These are phyloP conservation scores for Xestia rhomboidea DNA, from an alignment of 2,888 invertebrate genomes.

Conservation along the genomic window DNA sequence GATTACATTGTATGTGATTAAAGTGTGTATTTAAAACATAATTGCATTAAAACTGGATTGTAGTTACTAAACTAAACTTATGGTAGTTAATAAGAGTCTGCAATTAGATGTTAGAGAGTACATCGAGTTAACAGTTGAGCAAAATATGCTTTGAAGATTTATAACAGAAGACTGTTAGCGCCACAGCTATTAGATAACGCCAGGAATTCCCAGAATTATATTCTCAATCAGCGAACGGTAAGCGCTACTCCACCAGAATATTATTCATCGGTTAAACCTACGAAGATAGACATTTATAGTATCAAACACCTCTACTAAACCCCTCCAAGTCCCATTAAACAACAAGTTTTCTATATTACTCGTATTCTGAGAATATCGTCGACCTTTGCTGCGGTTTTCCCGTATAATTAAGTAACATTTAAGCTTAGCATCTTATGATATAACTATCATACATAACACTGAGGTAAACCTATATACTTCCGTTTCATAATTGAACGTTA, in stretches of 20 bases:
- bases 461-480: conserved; percentile 21
- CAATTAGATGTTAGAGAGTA: conserved; percentile 2
- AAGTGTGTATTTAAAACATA: not conserved
- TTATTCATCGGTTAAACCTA: conserved; percentile 45
- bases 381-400: conserved; percentile 46
- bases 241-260: conserved; percentile 43
- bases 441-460: conserved; percentile 23
- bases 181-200: conserved; percentile 52
- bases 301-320: conserved; percentile 27
- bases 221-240: conserved; percentile 53
- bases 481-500: conserved; percentile 38
- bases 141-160: conserved; percentile 65
- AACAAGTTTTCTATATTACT: conserved; percentile 12
- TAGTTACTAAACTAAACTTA: not conserved
- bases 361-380: conserved; percentile 34
- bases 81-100: not conserved
- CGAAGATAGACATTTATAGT: conserved; percentile 27
- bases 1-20: not conserved
- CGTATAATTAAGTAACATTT: conserved; percentile 42
- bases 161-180: conserved; percentile 46
- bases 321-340: conserved; percentile 3
- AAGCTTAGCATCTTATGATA: conserved; percentile 14
- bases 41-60: conserved; percentile 1
- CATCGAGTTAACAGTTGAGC: conserved; percentile 8
- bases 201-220: conserved; percentile 65